Evolutionary conservation across 2,113 vertebrate species (phyloP).

Genomic region (Stigmatopora nigra): DNA sequence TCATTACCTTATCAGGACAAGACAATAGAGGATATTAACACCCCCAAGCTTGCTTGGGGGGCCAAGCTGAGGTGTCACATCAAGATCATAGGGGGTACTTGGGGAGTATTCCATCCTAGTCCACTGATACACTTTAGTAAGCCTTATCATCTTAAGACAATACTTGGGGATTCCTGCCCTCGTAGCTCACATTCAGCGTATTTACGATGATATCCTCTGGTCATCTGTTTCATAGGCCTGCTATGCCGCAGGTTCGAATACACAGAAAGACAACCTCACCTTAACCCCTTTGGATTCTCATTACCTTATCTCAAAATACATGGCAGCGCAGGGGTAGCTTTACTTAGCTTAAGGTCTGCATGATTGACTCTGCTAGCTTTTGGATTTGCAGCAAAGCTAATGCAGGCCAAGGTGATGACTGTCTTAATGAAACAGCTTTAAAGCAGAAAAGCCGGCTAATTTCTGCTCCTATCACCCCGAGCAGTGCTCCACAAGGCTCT

Average conservation of each 20-base stretch:
- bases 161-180: constrained; percentile 38
- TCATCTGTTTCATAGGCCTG: constrained; percentile 42
- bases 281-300: constrained; percentile 50
- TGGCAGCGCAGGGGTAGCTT: constrained; percentile 44
- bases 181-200: constrained; percentile 21
- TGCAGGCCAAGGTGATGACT: constrained; percentile 60
- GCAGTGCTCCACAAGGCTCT: constrained; percentile 46
- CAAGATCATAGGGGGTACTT: constrained; percentile 59
- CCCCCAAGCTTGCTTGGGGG: constrained; percentile 28
- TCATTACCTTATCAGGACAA: constrained; percentile 69
- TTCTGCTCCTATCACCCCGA: constrained; percentile 57
- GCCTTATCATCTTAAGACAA: constrained; percentile 64
- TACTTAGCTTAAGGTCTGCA: constrained; percentile 46
- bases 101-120: constrained; percentile 35
- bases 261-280: constrained; percentile 35
- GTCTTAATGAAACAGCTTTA: constrained; percentile 61
- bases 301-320: constrained; percentile 61
- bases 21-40: constrained; percentile 64
- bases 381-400: constrained; percentile 56
- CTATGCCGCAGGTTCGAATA: constrained; percentile 30
- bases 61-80: constrained; percentile 54
- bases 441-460: constrained; percentile 65
- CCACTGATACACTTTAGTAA: constrained; percentile 54
- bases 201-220: constrained; percentile 49
- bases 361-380: constrained; percentile 61